Percentiles rank a stretch among this genome's conserved stretches.
These are phyloP conservation scores for Toxostoma redivivum DNA, from an alignment of 2,113 vertebrate genomes.

Conservation along the genomic window DNA sequence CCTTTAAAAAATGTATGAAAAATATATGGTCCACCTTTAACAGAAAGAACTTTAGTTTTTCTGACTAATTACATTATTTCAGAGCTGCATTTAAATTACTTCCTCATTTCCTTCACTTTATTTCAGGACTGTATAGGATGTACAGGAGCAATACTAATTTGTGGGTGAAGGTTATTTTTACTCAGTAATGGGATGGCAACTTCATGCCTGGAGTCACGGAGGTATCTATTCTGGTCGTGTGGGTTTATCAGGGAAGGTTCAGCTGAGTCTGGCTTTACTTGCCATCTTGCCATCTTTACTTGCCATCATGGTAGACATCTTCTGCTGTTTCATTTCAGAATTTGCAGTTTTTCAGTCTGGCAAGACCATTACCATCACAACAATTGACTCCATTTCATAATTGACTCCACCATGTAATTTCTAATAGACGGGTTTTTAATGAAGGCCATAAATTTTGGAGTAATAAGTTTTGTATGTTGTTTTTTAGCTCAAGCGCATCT, in stretches of 20 bases:
- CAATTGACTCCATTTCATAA: neutral
- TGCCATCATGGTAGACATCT: neutral
- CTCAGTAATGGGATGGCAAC: fast-evolving
- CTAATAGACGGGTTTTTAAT: neutral
- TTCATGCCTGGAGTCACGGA: neutral
- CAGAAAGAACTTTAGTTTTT: neutral
- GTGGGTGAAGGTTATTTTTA: neutral
- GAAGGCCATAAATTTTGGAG: neutral
- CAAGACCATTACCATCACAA: neutral
- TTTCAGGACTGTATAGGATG: neutral
- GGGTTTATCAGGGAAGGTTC: neutral
- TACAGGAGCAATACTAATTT: neutral
- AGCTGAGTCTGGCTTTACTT: neutral
- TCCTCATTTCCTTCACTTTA: neutral
- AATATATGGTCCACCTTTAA: neutral
- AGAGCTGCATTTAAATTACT: neutral
- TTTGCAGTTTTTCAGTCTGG: neutral
- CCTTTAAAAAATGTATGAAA: neutral
- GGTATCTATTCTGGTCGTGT: neutral
- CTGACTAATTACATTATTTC: neutral
- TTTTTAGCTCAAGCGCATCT: neutral
- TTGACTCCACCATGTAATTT: neutral
- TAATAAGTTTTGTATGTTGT: neutral
- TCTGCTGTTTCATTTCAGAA: neutral
- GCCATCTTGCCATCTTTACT: too few relatives aligned